Percentiles rank a stretch among this genome's conserved stretches.
Evolutionary conservation across 1,140 invertebrate genomes (phyloP).

Genomic region (Phocides pigmalion): DNA sequence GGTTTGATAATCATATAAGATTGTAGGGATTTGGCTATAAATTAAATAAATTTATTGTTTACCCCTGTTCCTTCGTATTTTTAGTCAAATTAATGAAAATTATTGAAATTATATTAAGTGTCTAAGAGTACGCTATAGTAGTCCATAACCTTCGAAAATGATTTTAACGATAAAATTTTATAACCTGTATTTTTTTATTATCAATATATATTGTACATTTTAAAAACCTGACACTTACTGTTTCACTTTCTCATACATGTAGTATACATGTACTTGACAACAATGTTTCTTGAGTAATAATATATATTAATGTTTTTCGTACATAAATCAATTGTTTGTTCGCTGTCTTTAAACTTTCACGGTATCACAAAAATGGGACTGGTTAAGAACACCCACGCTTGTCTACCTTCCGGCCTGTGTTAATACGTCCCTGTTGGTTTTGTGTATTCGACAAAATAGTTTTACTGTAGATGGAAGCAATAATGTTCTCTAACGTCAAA

Average conservation of each 20-base stretch:
- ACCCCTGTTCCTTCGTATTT: no score
- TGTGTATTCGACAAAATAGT: slow-evolving; percentile 53
- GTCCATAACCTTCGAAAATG: no score
- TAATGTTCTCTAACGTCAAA: slow-evolving; percentile 50
- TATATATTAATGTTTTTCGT: not conserved
- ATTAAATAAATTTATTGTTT: no score
- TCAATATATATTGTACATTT: not conserved
- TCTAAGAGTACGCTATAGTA: no score
- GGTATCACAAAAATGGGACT: slow-evolving; percentile 53
- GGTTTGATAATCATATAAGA: no score
- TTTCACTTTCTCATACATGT: not conserved
- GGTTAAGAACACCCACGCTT: slow-evolving; percentile 76
- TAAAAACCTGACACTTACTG: not conserved
- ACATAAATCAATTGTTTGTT: slow-evolving; percentile 19
- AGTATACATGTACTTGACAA: not conserved
- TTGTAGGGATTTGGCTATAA: no score
- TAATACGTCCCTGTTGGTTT: slow-evolving; percentile 77
- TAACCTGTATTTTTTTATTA: no score
- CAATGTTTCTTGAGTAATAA: not conserved
- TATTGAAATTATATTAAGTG: no score
- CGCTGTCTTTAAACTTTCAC: slow-evolving; percentile 29
- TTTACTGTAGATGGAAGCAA: slow-evolving; percentile 45
- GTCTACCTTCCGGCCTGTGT: slow-evolving; percentile 63
- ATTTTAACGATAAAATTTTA: no score
- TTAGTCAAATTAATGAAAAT: no score